Conservation (phyloP, 2,797 vertebrate species). For the Danio choprae region DNA sequence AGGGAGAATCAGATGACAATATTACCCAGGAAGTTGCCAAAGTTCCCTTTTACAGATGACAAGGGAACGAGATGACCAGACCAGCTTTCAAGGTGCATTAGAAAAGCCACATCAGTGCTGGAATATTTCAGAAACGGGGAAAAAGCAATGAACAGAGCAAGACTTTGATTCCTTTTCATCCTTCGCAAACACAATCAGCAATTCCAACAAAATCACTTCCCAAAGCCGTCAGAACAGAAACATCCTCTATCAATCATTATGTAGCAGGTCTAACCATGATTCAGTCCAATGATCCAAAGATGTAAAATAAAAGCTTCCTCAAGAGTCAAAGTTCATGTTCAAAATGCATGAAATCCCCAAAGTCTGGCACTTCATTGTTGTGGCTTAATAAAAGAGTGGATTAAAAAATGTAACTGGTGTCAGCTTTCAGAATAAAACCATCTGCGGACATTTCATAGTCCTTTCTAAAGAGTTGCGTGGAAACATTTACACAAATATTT, state of each 20-base stretch:
- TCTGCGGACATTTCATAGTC: conserved; percentile 38
- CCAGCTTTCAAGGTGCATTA: conserved; percentile 36
- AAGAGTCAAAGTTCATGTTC: conserved; percentile 18
- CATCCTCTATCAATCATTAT: no score
- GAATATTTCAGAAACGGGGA: conserved; percentile 38
- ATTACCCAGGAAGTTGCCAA: conserved; percentile 24
- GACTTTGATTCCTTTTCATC: conserved; percentile 16
- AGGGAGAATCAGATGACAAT: conserved; percentile 16
- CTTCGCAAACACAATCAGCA: not conserved
- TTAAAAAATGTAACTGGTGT: conserved; percentile 37
- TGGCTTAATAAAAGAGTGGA: conserved; percentile 50
- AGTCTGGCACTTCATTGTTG: conserved; percentile 62
- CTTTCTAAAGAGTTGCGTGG: conserved; percentile 52
- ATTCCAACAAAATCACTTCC: conserved; percentile 14
- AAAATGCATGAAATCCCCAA: conserved; percentile 27
- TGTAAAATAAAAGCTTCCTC: not conserved
- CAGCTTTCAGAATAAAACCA: conserved; percentile 44
- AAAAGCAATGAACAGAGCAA: not conserved
- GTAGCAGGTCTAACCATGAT: not conserved
- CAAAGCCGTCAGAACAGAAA: conserved; percentile 1
- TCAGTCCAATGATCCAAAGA: not conserved
- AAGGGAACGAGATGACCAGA: conserved; percentile 35
- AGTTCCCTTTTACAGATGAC: conserved; percentile 18
- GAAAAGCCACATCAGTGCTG: conserved; percentile 56
- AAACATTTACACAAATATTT: conserved; percentile 75